Base-by-base conservation (phyloP, 2,797 vertebrate genomes). In the Diplodus sargus region DNA sequence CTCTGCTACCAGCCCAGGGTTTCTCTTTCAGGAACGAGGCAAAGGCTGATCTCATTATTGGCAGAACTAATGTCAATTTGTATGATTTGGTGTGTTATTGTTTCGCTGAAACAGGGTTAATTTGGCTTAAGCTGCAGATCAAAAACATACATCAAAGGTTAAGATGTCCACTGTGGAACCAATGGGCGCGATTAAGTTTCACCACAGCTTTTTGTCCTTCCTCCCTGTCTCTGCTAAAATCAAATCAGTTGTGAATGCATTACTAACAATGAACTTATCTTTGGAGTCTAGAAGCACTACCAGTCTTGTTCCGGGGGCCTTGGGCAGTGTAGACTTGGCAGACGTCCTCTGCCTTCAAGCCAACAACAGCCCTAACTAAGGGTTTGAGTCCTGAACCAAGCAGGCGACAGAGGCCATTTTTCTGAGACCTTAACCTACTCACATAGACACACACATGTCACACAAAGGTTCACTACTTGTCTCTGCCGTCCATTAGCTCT, bases 361-460 rank as follows among this genome's bases (percentile, higher is more conserved):
- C 64, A 80, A 78, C 68, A 81, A 74, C 69, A 62, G 56, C 61
- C 68, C 58, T 12, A 57, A 66, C 59, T 56, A 62, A 22, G n/a
- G 65, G 71, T 53, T 65, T 8, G 54, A 69, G 42, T 67, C 48
- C 20, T 62, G n/a, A 60, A 60, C 74, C 70, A 80, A 71, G 56
- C 30, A 25, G 43, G 70, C 25, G 30, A 72, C 79, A 80, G 82
- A 82, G 70, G 20, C 79, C 62, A 57, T 84, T 76, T 84, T 76
- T 60, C 70, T 75, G 49, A 74, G 60, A 67, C 23, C 51, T 65
- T 48, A 18, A 34, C 64, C 12, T 25, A 34, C 71, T 43, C 25
- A 58, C 51, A 52, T 45, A 23, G 28, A 18, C 64, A 49, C 43
- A 49, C 58, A 18, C n/a, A n/a, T n/a, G n/a, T n/a, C n/a, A n/a